Conservation (phyloP, 1,140 invertebrate genomes). For the Drosophila lowei region DNA sequence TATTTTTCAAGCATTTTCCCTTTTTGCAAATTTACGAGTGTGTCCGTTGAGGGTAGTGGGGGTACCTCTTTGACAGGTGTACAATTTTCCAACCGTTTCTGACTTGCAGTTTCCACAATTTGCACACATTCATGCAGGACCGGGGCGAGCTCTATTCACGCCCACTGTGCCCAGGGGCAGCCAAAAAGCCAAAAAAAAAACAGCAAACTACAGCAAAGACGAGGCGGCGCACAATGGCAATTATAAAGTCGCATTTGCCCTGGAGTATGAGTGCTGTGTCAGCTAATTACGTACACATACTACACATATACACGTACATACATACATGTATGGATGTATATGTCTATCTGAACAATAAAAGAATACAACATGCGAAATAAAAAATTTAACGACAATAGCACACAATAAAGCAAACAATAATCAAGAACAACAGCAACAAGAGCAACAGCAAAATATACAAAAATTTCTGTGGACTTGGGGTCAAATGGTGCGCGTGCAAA, state of each 20-base stretch:
- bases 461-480: too few relatives aligned
- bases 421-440: slow-evolving; percentile 15
- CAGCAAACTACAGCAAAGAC: slow-evolving; percentile 13
- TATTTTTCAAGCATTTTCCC: slow-evolving; percentile 43
- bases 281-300: slow-evolving; percentile 40
- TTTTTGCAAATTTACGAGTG: neutral
- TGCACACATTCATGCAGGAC: slow-evolving; percentile 17
- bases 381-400: slow-evolving; percentile 59
- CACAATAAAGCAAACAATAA: slow-evolving; percentile 43
- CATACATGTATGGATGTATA: slow-evolving; percentile 2
- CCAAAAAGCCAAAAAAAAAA: slow-evolving; percentile 12
- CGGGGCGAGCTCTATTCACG: slow-evolving; percentile 11
- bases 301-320: neutral
- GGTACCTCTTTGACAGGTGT: slow-evolving; percentile 18
- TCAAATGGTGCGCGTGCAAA: slow-evolving; percentile 43
- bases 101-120: slow-evolving; percentile 36
- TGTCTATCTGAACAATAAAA: slow-evolving; percentile 53
- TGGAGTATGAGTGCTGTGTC: slow-evolving; percentile 33
- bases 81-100: slow-evolving; percentile 21
- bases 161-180: slow-evolving; percentile 21
- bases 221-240: slow-evolving; percentile 26
- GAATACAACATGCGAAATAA: slow-evolving; percentile 34
- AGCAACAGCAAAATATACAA: slow-evolving; percentile 1
- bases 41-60: neutral
- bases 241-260: slow-evolving; percentile 38